Conservation (phyloP, 1,140 invertebrate species). For the Drosophila pseudoananassae region DNA sequence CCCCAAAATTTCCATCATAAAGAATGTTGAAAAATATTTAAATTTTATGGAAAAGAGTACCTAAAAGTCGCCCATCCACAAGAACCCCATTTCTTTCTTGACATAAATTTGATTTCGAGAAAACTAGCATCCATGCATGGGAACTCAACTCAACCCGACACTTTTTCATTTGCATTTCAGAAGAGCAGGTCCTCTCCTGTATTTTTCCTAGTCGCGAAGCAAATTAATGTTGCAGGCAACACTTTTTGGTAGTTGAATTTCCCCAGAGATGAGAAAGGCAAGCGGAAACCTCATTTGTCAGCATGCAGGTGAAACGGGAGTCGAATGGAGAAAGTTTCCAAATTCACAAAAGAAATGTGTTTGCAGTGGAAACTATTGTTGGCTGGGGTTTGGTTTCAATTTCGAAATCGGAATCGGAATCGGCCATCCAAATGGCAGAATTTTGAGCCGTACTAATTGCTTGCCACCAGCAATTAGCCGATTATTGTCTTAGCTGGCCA, state of each 20-base stretch:
- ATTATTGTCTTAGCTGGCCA: constrained; percentile 44
- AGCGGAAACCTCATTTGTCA: constrained; percentile 26
- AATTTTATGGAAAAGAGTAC: background rate
- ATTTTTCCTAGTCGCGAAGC: constrained; percentile 31
- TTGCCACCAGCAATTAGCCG: constrained; percentile 28
- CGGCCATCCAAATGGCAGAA: constrained; percentile 29
- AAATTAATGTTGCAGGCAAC: constrained; percentile 73
- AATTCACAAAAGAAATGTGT: constrained; percentile 10
- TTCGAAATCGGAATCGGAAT: constrained; percentile 22
- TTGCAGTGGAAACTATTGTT: constrained; percentile 8
- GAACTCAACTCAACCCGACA: constrained; percentile 21
- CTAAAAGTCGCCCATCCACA: background rate
- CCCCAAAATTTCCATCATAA: no score
- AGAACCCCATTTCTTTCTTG: background rate
- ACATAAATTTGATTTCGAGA: constrained; percentile 37
- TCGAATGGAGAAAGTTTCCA: constrained; percentile 15
- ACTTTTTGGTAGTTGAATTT: constrained; percentile 42
- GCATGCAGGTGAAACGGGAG: constrained; percentile 5
- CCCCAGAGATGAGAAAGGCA: background rate
- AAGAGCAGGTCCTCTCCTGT: constrained; percentile 6
- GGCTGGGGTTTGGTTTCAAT: constrained; percentile 9
- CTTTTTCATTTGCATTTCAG: constrained; percentile 36
- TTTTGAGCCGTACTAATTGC: constrained; percentile 17
- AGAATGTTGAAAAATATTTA: background rate
- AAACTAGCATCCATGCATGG: constrained; percentile 23